Percentiles rank a stretch among this genome's conserved stretches.
Evolutionary conservation across 2,113 vertebrate species (phyloP).

Genomic region (Seriola dumerili): DNA sequence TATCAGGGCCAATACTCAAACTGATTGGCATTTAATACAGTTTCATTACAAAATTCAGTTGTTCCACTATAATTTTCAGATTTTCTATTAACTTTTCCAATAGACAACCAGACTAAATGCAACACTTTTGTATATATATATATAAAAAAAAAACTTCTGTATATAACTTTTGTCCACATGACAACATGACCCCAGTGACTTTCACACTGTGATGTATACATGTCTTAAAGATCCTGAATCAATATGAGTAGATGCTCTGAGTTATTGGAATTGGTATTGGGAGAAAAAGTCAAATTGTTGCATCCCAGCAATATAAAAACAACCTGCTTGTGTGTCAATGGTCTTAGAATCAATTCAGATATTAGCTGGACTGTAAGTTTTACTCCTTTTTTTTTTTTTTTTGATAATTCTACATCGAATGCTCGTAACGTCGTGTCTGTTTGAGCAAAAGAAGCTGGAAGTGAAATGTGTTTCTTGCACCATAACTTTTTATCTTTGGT

Average conservation of each 20-base stretch:
- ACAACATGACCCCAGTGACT: background rate
- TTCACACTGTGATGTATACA: too few species aligned
- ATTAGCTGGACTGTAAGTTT: background rate
- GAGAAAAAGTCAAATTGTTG: background rate
- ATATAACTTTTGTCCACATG: too few species aligned
- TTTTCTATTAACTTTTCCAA: background rate
- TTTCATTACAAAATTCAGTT: background rate
- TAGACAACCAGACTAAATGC: too few species aligned
- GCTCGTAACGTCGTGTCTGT: background rate
- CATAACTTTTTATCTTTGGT: background rate
- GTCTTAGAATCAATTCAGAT: background rate
- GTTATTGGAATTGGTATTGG: background rate
- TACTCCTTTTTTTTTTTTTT: too few species aligned
- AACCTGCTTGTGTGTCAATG: background rate
- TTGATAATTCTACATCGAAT: background rate
- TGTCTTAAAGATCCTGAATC: background rate
- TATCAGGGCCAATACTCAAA: background rate
- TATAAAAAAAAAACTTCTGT: too few species aligned
- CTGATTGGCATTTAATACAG: background rate
- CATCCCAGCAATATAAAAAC: background rate
- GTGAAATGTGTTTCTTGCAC: background rate
- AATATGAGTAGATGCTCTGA: background rate
- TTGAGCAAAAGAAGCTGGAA: background rate
- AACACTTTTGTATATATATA: too few species aligned
- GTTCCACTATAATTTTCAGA: background rate